These are phyloP conservation scores for Mirounga angustirostris DNA, from an alignment of 2,113 vertebrate species.

Conservation along the genomic window DNA sequence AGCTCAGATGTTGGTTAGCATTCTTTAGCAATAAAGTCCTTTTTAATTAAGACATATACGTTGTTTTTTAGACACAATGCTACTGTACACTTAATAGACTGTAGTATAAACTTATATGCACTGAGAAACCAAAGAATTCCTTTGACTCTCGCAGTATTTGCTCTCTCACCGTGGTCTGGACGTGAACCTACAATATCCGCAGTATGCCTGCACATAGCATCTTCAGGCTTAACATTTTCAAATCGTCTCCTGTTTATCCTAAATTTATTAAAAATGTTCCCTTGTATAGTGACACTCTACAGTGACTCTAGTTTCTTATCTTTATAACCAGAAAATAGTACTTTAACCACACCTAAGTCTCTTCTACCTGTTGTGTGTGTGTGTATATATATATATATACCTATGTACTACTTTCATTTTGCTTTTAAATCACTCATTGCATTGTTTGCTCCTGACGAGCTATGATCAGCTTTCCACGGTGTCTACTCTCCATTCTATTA, in stretches of 20 bases:
- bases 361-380: neutral
- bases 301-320: neutral
- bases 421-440: neutral
- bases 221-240: constrained; percentile 21
- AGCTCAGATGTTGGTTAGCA: neutral
- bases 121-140: neutral
- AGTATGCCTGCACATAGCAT: neutral
- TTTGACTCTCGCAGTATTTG: neutral
- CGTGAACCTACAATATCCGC: neutral
- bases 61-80: neutral
- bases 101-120: neutral
- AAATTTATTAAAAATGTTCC: neutral
- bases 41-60: neutral
- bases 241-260: neutral
- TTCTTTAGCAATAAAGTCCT: neutral
- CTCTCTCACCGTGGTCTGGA: neutral
- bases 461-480: neutral
- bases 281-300: neutral
- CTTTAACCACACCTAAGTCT: neutral
- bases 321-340: neutral
- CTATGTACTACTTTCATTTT: neutral
- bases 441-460: neutral
- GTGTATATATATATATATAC: fast-evolving
- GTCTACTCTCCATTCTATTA: neutral
- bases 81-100: neutral